Evolutionary conservation across 1,140 invertebrate genomes (phyloP).

Genomic region (Ericerus pela): DNA sequence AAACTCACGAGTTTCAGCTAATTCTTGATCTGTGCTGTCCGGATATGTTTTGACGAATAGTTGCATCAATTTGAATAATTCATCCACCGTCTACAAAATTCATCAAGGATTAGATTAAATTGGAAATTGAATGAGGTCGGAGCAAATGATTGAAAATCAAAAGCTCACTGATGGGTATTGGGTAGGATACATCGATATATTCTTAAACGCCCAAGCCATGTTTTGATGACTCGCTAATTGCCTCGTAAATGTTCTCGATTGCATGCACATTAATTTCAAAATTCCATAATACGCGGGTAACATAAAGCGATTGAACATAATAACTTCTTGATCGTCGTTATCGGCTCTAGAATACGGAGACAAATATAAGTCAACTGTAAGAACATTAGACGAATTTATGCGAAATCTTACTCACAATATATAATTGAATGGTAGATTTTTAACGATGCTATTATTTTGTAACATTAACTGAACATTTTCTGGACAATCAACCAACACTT

Average conservation of each 20-base stretch:
- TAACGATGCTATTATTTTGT: slow-evolving; percentile 64
- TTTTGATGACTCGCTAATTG: slow-evolving; percentile 82
- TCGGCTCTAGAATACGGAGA: slow-evolving; percentile 48
- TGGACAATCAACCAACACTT: slow-evolving; percentile 76
- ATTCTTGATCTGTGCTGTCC: slow-evolving; percentile 56
- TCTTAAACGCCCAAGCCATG: slow-evolving; percentile 90
- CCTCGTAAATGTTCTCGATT: slow-evolving; percentile 67
- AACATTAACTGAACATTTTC: slow-evolving; percentile 81
- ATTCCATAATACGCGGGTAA: slow-evolving; percentile 88
- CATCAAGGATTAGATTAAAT: no score
- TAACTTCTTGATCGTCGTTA: slow-evolving; percentile 88
- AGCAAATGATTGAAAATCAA: background rate
- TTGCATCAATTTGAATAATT: slow-evolving; percentile 77
- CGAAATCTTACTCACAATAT: slow-evolving; percentile 61
- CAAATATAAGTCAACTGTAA: background rate
- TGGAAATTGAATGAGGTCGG: background rate
- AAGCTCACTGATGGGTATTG: slow-evolving; percentile 63
- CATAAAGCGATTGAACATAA: slow-evolving; percentile 83
- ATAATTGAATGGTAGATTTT: slow-evolving; percentile 93
- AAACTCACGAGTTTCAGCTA: slow-evolving; percentile 66
- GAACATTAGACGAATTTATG: slow-evolving; percentile 7
- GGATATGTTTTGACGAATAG: slow-evolving; percentile 59
- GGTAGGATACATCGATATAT: slow-evolving; percentile 83
- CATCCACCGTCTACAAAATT: slow-evolving; percentile 62
- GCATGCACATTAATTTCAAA: slow-evolving; percentile 72